Evolutionary conservation across 2,797 vertebrate species (phyloP).

Genomic region (Acestrorhynchus altus): DNA sequence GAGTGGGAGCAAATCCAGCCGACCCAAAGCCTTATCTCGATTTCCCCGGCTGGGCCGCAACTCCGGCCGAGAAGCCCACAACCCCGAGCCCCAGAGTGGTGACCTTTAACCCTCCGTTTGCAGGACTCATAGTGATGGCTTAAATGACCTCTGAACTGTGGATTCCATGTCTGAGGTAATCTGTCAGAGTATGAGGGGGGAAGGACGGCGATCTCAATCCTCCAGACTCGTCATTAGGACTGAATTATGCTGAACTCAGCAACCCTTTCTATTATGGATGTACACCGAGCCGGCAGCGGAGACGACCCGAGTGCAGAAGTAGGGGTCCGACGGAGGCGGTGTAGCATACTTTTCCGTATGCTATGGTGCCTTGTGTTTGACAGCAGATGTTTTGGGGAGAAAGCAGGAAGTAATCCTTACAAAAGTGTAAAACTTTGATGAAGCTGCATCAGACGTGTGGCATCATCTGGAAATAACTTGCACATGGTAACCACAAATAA

Average conservation of each 20-base stretch:
- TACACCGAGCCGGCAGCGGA: constrained; percentile 55
- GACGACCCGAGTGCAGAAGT: constrained; percentile 39
- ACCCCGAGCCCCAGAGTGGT: constrained; percentile 93
- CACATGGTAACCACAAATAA: constrained; percentile 39
- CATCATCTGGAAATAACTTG: constrained; percentile 34
- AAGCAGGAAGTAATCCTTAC: constrained; percentile 36
- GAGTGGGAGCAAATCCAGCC: constrained; percentile 77
- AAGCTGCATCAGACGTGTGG: constrained; percentile 10
- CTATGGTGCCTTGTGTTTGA: constrained; percentile 76
- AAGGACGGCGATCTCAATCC: constrained; percentile 8
- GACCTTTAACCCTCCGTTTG: constrained; percentile 83
- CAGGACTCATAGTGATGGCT: background rate
- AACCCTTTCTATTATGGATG: constrained; percentile 41
- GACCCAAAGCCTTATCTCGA: constrained; percentile 82
- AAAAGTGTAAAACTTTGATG: constrained; percentile 34
- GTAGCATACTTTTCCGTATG: constrained; percentile 51
- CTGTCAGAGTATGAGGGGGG: background rate
- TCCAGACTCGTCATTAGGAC: constrained; percentile 4
- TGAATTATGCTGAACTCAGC: constrained; percentile 55
- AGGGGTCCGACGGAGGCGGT: background rate
- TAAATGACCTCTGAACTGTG: constrained; percentile 16
- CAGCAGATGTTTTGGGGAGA: constrained; percentile 57
- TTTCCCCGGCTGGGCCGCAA: constrained; percentile 89
- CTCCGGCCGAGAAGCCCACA: constrained; percentile 84
- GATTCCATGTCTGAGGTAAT: background rate